Conservation (phyloP, 2,797 vertebrate genomes). For the Falco peregrinus region DNA sequence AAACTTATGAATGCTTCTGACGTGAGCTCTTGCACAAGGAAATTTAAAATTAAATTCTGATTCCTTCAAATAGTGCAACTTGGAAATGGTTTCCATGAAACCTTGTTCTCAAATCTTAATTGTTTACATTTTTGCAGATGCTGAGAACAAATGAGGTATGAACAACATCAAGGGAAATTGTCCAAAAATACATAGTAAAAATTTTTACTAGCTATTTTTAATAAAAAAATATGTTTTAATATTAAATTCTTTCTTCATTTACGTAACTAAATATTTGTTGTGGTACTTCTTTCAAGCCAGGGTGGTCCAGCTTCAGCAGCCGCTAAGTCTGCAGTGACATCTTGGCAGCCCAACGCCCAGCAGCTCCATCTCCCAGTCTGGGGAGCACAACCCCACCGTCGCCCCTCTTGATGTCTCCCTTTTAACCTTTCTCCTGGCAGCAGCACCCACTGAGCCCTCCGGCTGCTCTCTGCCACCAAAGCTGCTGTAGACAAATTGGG, state of each 20-base stretch:
- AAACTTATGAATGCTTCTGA: not conserved
- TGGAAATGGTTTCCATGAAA: not conserved
- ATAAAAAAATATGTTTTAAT: not conserved
- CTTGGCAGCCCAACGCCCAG: not conserved
- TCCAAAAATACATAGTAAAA: not conserved
- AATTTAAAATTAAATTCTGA: not conserved
- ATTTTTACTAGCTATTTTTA: not conserved
- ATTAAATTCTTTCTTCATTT: not conserved
- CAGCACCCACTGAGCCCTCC: not conserved
- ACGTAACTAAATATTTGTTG: not conserved
- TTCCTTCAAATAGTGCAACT: not conserved
- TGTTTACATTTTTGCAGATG: conserved; percentile 8
- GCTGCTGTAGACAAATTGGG: not conserved
- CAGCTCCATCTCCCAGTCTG: not conserved
- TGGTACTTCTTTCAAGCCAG: not conserved
- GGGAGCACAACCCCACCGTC: not conserved
- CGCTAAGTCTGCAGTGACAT: not conserved
- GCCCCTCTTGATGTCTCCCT: not conserved
- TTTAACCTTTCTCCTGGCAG: not conserved
- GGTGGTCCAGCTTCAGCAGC: not conserved
- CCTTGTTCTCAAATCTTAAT: not conserved
- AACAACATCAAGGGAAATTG: not conserved
- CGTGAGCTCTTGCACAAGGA: not conserved
- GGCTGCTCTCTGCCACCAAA: not conserved
- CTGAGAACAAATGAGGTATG: not conserved